Conservation (phyloP, 2,797 vertebrate species). For the Linurgus olivaceus region DNA sequence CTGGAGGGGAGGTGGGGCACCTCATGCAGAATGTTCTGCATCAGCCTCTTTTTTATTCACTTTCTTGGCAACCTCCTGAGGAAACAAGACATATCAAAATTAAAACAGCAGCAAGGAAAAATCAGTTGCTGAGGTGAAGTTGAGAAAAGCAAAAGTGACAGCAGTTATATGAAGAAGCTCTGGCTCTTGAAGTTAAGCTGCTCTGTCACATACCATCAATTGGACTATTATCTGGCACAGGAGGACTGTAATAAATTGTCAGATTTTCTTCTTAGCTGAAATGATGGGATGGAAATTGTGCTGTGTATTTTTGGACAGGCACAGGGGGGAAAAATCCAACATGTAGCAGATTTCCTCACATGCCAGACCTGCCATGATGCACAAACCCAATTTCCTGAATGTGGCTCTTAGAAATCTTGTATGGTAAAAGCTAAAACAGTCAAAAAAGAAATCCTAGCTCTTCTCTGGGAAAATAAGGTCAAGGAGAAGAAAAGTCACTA, state of each 20-base stretch:
- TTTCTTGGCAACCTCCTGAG: constrained; percentile 39
- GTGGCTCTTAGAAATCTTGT: background rate
- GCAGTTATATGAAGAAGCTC: constrained; percentile 57
- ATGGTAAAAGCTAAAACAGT: background rate
- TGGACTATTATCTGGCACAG: constrained; percentile 74
- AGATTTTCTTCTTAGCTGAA: constrained; percentile 75
- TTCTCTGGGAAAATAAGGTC: background rate
- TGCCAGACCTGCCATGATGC: constrained; percentile 31
- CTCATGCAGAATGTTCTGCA: constrained; percentile 1
- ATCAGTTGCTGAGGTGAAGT: constrained; percentile 61
- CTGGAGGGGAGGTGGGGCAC: background rate
- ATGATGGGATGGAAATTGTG: constrained; percentile 73
- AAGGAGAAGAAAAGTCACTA: background rate
- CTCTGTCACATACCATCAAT: constrained; percentile 75
- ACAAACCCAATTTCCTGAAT: constrained; percentile 1
- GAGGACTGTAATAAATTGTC: constrained; percentile 76
- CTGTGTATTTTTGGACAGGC: constrained; percentile 46
- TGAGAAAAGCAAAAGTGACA: constrained; percentile 71
- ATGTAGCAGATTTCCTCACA: constrained; percentile 25
- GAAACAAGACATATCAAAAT: constrained; percentile 65
- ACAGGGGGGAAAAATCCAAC: background rate
- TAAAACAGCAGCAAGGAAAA: constrained; percentile 52
- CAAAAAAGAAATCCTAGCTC: background rate
- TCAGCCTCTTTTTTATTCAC: constrained; percentile 53
- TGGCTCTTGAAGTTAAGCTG: constrained; percentile 73